These are phyloP conservation scores for Bhutanitis thaidina DNA, from an alignment of 2,888 invertebrate species.

Conservation along the genomic window DNA sequence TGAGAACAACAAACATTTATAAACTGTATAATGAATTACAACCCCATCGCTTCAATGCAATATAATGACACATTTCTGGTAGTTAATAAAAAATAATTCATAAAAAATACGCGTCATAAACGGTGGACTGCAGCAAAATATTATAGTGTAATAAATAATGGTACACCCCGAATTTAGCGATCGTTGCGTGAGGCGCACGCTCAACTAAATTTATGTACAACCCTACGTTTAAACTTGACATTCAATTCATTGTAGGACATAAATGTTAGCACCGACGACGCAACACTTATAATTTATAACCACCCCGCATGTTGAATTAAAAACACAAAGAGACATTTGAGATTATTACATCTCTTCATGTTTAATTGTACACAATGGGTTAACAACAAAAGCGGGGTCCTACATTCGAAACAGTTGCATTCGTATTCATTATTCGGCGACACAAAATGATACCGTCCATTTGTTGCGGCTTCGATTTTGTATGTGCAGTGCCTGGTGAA, in stretches of 20 bases:
- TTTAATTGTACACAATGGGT: conserved; percentile 77
- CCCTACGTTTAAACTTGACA: conserved; percentile 73
- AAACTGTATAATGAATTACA: conserved; percentile 52
- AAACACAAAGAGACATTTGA: conserved; percentile 72
- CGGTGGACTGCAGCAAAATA: conserved; percentile 71
- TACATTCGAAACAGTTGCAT: conserved; percentile 70
- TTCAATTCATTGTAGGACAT: conserved; percentile 66
- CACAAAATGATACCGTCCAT: conserved; percentile 47
- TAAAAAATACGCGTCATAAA: conserved; percentile 61
- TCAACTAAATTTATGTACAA: conserved; percentile 61
- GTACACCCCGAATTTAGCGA: conserved; percentile 74
- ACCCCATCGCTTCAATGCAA: conserved; percentile 61
- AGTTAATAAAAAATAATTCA: conserved; percentile 71
- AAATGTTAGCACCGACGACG: conserved; percentile 48
- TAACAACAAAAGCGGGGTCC: conserved; percentile 65
- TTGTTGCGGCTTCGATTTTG: conserved; percentile 64
- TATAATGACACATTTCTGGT: conserved; percentile 67
- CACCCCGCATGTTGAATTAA: conserved; percentile 70
- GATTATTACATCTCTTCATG: conserved; percentile 76
- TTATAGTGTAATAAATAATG: conserved; percentile 76
- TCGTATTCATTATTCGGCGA: conserved; percentile 49
- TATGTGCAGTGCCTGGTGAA: conserved; percentile 41
- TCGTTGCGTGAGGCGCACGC: conserved; percentile 59
- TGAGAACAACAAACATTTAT: conserved; percentile 71
- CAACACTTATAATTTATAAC: conserved; percentile 58